Evolutionary conservation across 2,888 invertebrate species (phyloP).

Genomic region (Perithous albicinctus): DNA sequence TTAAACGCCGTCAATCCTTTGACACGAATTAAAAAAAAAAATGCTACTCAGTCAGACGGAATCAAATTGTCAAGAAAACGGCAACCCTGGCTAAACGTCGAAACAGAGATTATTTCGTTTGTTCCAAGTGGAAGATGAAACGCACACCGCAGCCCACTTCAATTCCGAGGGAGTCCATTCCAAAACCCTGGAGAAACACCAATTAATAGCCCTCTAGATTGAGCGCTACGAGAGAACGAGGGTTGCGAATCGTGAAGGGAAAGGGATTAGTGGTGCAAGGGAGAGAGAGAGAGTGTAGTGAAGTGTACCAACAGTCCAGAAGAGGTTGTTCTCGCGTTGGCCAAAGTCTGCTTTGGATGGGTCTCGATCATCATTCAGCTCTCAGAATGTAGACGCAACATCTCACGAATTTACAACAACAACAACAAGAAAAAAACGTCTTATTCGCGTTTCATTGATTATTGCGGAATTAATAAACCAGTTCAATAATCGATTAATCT

Average conservation of each 20-base stretch:
- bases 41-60: background rate
- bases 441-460: background rate
- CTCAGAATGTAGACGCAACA: slow-evolving; percentile 10
- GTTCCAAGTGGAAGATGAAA: slow-evolving; percentile 23
- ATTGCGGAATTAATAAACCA: slow-evolving; percentile 25
- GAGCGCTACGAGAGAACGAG: slow-evolving; percentile 38
- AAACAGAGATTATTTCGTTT: slow-evolving; percentile 30
- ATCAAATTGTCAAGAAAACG: background rate
- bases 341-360: slow-evolving; percentile 22
- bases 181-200: slow-evolving; percentile 47
- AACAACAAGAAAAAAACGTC: no score
- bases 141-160: slow-evolving; percentile 20
- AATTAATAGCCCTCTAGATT: slow-evolving; percentile 51
- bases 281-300: slow-evolving; percentile 17
- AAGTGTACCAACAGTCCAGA: slow-evolving; percentile 33
- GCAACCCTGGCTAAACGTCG: background rate
- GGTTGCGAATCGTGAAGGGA: slow-evolving; percentile 51
- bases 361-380: background rate
- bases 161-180: slow-evolving; percentile 20
- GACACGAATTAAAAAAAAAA: background rate
- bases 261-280: slow-evolving; percentile 16
- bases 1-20: no score
- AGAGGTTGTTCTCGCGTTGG: slow-evolving; percentile 30
- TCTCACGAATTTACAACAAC: slow-evolving; percentile 33
- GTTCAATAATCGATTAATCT: no score